Evolutionary conservation across 2,797 vertebrate species (phyloP).

Genomic region (Lophius americanus): DNA sequence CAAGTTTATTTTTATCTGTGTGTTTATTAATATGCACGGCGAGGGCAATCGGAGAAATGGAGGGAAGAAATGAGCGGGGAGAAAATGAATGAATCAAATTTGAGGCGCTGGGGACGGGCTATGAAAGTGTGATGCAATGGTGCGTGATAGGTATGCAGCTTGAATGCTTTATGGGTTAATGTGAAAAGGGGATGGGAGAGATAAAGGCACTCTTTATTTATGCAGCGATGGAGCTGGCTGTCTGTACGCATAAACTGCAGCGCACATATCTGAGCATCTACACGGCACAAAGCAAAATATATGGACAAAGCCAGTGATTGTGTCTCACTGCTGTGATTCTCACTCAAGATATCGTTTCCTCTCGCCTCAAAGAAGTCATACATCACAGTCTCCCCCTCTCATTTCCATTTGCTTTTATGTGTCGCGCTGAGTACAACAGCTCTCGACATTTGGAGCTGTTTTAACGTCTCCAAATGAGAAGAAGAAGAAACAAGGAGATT

Average conservation of each 20-base stretch:
- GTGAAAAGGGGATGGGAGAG: background rate
- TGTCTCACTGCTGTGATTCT: background rate
- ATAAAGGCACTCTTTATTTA: too few species aligned
- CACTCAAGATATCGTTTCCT: too few species aligned
- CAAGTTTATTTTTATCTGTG: conserved; percentile 69
- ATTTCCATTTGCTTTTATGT: background rate
- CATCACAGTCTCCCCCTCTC: background rate
- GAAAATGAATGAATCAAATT: conserved; percentile 74
- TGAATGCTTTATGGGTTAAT: conserved; percentile 46
- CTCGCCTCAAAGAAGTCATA: background rate
- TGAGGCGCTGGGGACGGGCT: conserved; percentile 37
- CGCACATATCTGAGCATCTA: too few species aligned
- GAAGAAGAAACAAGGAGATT: too few species aligned
- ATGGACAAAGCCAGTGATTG: background rate
- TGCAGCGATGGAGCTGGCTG: background rate
- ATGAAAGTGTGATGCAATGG: conserved; percentile 59
- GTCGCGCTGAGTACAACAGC: background rate
- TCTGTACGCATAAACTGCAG: background rate
- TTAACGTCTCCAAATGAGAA: background rate
- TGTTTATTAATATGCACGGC: conserved; percentile 73
- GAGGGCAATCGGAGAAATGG: conserved; percentile 50
- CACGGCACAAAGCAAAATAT: background rate
- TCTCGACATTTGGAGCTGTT: background rate
- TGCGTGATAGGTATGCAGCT: conserved; percentile 54
- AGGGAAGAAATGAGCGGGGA: conserved; percentile 57